phyloP scores from a whole-genome alignment of 1,140 invertebrate genomes.

The Globodera ellingtonae region DNA sequence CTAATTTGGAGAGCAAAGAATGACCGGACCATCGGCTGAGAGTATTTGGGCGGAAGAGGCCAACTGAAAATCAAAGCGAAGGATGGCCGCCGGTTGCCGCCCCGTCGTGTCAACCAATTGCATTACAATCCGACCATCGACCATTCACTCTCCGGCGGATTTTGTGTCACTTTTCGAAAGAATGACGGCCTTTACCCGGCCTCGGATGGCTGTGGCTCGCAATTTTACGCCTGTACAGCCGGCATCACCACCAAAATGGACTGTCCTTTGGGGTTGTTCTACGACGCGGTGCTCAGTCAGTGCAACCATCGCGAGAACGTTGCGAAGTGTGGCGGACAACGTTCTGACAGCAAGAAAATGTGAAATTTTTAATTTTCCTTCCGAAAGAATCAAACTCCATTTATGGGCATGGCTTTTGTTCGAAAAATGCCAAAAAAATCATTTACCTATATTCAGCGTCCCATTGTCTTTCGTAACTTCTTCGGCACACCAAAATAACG shows the following conservation, averaged over 20 bases:
- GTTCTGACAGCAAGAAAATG: background rate
- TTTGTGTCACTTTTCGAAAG: constrained; percentile 17
- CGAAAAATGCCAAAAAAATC: too few species aligned
- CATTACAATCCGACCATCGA: constrained; percentile 1
- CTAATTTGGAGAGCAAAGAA: too few species aligned
- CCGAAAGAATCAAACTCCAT: too few species aligned
- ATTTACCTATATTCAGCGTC: too few species aligned
- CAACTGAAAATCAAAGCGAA: too few species aligned
- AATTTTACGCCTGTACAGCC: constrained; percentile 14
- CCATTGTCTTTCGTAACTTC: too few species aligned
- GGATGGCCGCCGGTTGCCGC: background rate
- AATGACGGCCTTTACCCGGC: constrained; percentile 2
- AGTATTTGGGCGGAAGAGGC: too few species aligned
- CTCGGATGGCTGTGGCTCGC: background rate
- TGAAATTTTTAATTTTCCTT: background rate
- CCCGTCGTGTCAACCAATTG: background rate
- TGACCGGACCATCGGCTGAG: too few species aligned
- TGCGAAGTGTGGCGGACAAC: constrained; percentile 3
- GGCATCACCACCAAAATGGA: constrained; percentile 14
- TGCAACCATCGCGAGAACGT: constrained; percentile 19
- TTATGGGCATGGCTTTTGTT: too few species aligned
- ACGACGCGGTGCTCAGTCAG: constrained; percentile 12
- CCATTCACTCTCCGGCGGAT: background rate
- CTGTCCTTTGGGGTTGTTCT: constrained; percentile 28
- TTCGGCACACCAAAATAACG: too few species aligned